phyloP scores from a whole-genome alignment of 2,113 vertebrate species.

The Mohoua ochrocephala region DNA sequence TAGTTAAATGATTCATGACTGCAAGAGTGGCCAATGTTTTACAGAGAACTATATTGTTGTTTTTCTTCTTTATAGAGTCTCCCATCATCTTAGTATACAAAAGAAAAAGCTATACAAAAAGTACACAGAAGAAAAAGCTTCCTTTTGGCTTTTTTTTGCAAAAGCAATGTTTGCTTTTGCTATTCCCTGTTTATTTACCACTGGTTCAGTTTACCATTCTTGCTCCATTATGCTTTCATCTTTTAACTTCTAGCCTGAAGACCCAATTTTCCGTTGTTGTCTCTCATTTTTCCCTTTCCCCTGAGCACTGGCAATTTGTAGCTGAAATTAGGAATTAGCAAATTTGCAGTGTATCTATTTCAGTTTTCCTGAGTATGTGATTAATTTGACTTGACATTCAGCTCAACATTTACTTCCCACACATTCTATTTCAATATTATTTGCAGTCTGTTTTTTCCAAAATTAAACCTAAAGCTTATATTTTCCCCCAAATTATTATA shows the following conservation, averaged over 20 bases:
- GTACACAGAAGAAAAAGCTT: background rate
- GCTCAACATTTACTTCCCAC: background rate
- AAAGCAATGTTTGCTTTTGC: background rate
- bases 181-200: background rate
- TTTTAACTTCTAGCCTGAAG: background rate
- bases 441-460: background rate
- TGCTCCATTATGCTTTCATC: background rate
- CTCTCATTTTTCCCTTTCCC: background rate
- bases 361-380: background rate
- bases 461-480: background rate
- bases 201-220: background rate
- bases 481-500: background rate
- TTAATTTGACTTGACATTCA: background rate
- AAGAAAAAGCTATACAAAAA: background rate
- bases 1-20: background rate
- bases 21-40: accelerated
- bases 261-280: background rate
- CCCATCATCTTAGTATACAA: background rate
- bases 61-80: background rate
- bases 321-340: background rate
- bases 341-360: background rate
- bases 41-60: background rate
- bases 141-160: background rate
- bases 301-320: background rate
- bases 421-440: background rate